A percentile compares a stretch with the other conserved stretches of the same genome.
These are phyloP conservation scores for Octopus bimaculoides DNA, from an alignment of 1,140 invertebrate genomes.

Conservation along the genomic window DNA sequence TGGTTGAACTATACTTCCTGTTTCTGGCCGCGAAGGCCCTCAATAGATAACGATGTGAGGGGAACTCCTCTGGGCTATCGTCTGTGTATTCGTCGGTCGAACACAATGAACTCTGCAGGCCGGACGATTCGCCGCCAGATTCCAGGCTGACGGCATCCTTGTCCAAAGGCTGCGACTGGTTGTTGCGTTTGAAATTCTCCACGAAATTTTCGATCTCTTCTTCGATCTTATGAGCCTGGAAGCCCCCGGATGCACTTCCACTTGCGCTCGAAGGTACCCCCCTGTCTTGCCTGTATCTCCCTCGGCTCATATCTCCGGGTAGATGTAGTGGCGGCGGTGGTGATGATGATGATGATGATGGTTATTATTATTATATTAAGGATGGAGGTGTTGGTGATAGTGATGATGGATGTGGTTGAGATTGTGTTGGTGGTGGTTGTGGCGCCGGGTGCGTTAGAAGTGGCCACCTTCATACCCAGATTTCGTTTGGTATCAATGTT, in stretches of 20 bases:
- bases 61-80: conserved; percentile 11
- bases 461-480: neutral
- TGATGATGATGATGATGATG: neutral
- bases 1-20: conserved; percentile 12
- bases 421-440: neutral
- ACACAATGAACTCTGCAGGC: neutral
- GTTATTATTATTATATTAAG: neutral
- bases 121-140: conserved; percentile 9
- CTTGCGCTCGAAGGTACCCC: neutral
- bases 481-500: neutral
- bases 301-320: conserved; percentile 8
- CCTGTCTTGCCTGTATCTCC: neutral
- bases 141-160: conserved; percentile 8
- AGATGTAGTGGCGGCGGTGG: neutral
- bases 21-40: conserved; percentile 13
- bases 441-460: neutral
- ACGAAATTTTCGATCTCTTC: conserved; percentile 14
- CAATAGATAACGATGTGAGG: conserved; percentile 6
- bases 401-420: neutral
- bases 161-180: neutral
- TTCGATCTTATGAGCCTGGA: conserved; percentile 14
- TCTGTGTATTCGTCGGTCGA: conserved; percentile 12
- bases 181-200: conserved; percentile 11
- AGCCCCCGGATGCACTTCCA: conserved; percentile 5
- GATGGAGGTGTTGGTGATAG: neutral